Percentiles rank a stretch among this genome's conserved stretches.
These are phyloP conservation scores for Zingel zingel DNA, from an alignment of 2,113 vertebrate genomes.

Conservation along the genomic window DNA sequence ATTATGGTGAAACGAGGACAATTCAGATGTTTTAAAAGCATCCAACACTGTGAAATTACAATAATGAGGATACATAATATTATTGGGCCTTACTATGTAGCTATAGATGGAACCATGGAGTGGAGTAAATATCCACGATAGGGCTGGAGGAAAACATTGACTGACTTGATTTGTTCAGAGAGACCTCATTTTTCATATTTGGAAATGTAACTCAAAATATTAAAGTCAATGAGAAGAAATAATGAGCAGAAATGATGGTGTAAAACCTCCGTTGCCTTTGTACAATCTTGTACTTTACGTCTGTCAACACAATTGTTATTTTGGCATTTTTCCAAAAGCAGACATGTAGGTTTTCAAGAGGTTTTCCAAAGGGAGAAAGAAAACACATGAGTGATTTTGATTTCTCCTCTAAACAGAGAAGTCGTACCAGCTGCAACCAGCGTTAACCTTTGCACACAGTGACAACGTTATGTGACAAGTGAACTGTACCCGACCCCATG, in stretches of 20 bases:
- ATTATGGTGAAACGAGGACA: constrained; percentile 8
- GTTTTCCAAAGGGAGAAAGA: neutral
- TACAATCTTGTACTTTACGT: neutral
- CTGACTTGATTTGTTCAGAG: neutral
- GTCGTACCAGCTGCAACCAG: neutral
- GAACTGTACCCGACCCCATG: constrained; percentile 13
- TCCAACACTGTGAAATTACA: neutral
- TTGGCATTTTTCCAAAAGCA: neutral
- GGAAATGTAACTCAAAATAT: neutral
- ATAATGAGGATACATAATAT: neutral
- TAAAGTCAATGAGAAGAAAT: neutral
- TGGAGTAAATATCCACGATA: neutral
- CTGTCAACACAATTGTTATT: neutral
- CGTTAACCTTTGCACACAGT: neutral
- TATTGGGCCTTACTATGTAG: neutral
- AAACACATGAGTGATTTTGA: neutral
- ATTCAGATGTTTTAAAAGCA: neutral
- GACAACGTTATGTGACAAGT: constrained; percentile 15
- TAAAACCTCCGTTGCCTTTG: neutral
- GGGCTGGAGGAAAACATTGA: neutral
- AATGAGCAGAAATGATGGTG: neutral
- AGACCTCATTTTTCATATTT: neutral
- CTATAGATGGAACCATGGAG: neutral
- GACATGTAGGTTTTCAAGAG: neutral
- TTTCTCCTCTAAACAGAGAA: neutral